Base-by-base conservation (phyloP, 2,888 invertebrate genomes). In the Spodoptera littoralis region DNA sequence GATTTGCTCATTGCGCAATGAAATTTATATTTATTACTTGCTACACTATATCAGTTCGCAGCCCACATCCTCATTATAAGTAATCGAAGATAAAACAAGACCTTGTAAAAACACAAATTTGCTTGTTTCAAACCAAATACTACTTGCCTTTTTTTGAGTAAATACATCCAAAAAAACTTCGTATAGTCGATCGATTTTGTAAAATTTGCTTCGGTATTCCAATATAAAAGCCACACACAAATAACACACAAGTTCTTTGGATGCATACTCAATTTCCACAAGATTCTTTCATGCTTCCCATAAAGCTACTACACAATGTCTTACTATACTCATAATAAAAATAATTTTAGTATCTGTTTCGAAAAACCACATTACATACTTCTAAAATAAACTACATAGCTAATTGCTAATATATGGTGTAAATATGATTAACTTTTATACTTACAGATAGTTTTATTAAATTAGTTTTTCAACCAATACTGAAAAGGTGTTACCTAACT, bases 401-500 rank as follows among this genome's bases (percentile, higher is more conserved):
- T 93, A 92, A 83, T 66, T 66, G 82, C 92, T 92, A 92, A 87
- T 85, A 85, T 88, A 87, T 89, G 82, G 90, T 92, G 92, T 92
- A 91, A 90, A 92, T 91, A 92, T 81, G 88, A 88, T 91, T 89
- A 88, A 85, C 67, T 86, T 88, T 66, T 89, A 91, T 87, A 86
- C 89, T 90, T 91, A 92, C 78, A 86, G 81, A 86, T 88, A 91
- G 81, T 85, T 84, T 85, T 83, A 83, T 84, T 80, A 88, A 85
- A 91, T 92, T 89, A 89, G 90, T 91, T 90, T 86, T 81, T 81
- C 84, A 86, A 92, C 89, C 90, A 93, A 93, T 93, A 94, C 93
- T 94, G 94, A 90, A 89, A 87, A 89, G 93, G 92, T 90, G 90
- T 79, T 85, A 83, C 85, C 86, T 90, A 90, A 84, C 85, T 91